Conservation (phyloP, 2,888 invertebrate genomes). For the Copidosoma aretas region DNA sequence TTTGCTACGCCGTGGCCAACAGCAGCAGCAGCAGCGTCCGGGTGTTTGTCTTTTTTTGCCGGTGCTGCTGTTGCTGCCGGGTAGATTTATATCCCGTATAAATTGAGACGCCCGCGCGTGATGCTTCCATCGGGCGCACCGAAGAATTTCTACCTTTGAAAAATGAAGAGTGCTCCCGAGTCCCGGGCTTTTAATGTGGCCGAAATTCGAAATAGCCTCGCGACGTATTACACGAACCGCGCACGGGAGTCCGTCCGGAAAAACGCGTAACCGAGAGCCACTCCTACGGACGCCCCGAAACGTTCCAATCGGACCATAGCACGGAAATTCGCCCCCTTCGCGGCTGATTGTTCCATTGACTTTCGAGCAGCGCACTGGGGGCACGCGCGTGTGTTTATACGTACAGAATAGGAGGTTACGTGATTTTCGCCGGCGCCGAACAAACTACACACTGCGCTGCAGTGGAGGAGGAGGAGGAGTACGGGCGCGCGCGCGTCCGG, state of each 20-base stretch:
- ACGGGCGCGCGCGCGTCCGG: constrained; percentile 22
- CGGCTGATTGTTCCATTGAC: neutral
- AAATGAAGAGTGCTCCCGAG: no score
- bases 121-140: neutral
- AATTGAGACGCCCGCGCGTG: neutral
- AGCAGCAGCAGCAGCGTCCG: neutral
- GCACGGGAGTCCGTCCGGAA: no score
- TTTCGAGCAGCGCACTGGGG: no score
- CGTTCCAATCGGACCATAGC: neutral
- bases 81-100: neutral
- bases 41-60: neutral
- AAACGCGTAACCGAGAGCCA: no score
- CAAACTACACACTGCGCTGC: neutral
- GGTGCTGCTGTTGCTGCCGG: no score
- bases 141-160: no score
- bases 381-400: no score
- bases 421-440: constrained; percentile 25
- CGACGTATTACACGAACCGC: no score
- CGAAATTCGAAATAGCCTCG: no score
- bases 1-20: neutral
- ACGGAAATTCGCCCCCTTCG: neutral
- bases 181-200: no score
- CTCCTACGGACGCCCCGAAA: neutral
- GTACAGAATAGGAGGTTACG: constrained; percentile 19
- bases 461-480: constrained; percentile 10